phyloP scores from a whole-genome alignment of 2,113 vertebrate genomes.

The Parus major region DNA sequence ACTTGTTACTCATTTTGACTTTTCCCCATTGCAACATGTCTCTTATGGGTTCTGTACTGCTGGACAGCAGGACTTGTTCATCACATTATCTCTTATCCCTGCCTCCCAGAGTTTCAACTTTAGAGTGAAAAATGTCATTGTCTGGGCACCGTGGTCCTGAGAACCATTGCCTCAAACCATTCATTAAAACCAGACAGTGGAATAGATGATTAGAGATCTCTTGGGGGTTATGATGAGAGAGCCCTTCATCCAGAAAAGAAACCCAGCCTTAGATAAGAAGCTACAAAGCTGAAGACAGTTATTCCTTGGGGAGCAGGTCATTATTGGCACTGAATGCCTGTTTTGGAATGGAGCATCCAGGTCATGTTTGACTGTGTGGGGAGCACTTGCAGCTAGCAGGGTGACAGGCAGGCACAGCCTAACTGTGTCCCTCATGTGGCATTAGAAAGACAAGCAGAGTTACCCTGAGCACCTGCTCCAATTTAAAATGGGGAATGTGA shows the following conservation, averaged over 20 bases:
- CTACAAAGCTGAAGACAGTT: not conserved
- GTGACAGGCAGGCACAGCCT: not conserved
- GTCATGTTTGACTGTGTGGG: not conserved
- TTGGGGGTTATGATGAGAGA: not conserved
- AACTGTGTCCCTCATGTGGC: not conserved
- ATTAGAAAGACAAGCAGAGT: not conserved
- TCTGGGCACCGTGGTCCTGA: not conserved
- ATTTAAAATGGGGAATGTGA: not conserved
- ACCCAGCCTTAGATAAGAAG: not conserved
- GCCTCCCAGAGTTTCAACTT: not conserved
- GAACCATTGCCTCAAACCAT: not conserved
- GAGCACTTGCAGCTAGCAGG: not conserved
- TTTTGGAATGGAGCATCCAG: not conserved
- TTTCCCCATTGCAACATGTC: not conserved
- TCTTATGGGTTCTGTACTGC: not conserved
- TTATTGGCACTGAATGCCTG: not conserved
- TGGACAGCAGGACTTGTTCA: not conserved
- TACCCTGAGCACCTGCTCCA: not conserved
- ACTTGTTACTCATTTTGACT: not conserved
- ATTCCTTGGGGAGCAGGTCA: not conserved
- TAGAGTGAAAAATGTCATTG: not conserved
- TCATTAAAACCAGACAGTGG: not conserved
- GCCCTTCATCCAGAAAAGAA: not conserved
- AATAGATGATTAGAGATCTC: not conserved
- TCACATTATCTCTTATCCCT: not conserved